Base-by-base conservation (phyloP, 92 coral and sea anemone genomes). In the Desmophyllum pertusum region DNA sequence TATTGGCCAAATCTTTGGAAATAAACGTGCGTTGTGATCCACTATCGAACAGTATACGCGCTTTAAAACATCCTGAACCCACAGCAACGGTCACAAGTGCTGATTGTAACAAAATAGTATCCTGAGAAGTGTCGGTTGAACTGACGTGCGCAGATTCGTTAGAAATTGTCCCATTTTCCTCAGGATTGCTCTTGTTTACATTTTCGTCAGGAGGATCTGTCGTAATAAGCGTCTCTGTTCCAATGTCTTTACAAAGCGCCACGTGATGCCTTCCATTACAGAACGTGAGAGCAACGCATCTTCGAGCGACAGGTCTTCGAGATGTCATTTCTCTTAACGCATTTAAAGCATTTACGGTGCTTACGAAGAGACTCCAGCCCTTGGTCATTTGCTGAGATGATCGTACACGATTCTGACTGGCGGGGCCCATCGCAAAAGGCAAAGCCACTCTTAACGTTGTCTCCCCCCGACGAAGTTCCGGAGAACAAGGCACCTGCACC, bases 11-110 rank as follows among this genome's bases (percentile, higher is more conserved):
- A n/a, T n/a, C n/a, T n/a, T n/a, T n/a, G n/a, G n/a, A n/a, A n/a
- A n/a, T n/a, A n/a, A 78, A 78, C 37, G 55, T 40, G 50, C 72
- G 36, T 38, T 79, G 75, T 1, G 74, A 64, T 46, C 75, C 84
- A 52, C 73, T 64, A 29, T 79, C 84, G 63, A 63, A 38, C 10
- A 79, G 75, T 35, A 79, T 15, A 11, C 75, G 40, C 21, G 84
- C 75, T 79, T 79, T 37, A 39, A 31, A 55, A 57, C 83, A 10
- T 55, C 31, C 45, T 21, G 73, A 2, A 25, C 48, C 70, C 19
- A 41, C 83, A 11, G 70, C 36, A 57, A 61, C 53, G 9, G 10
- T 36, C 36, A 61, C 83, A 35, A 79, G 59, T 35, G 84, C 74
- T 52, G 73, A 17, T 9, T 38, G 73, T 38, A 68, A 48, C 37